Conservation (phyloP, 2,797 vertebrate species). For the Bufotes viridis region DNA sequence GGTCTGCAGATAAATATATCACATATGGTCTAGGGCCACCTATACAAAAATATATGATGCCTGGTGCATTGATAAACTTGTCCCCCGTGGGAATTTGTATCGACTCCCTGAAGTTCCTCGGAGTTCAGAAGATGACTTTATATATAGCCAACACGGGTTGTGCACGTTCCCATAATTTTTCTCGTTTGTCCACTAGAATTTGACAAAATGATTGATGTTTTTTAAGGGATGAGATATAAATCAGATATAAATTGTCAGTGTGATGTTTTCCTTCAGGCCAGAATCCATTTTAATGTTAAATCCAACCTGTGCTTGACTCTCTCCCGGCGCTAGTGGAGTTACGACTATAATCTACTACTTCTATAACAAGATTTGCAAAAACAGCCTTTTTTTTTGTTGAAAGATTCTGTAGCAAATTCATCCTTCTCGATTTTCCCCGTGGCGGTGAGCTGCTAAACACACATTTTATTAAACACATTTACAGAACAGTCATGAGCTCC, state of each 20-base stretch:
- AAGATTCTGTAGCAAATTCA: conserved; percentile 52
- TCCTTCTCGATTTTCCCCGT: conserved; percentile 66
- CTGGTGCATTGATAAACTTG: background rate
- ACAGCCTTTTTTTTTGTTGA: conserved; percentile 34
- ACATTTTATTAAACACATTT: conserved; percentile 57
- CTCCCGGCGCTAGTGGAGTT: background rate
- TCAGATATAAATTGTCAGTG: background rate
- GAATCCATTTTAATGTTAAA: background rate
- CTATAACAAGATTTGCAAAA: conserved; percentile 52
- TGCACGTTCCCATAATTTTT: background rate
- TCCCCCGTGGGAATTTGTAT: background rate
- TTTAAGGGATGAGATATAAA: background rate
- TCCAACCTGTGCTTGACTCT: background rate
- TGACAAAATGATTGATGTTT: background rate
- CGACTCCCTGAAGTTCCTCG: background rate
- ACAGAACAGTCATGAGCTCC: conserved; percentile 29
- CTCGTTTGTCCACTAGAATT: background rate
- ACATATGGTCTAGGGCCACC: too few species aligned
- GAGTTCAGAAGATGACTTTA: background rate
- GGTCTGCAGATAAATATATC: too few species aligned
- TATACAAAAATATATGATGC: background rate
- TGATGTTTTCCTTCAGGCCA: background rate
- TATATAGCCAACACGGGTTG: background rate
- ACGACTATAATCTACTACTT: conserved; percentile 41
- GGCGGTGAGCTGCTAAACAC: conserved; percentile 64